A percentile compares a stretch with the other conserved stretches of the same genome.
Conservation (phyloP, 2,888 invertebrate genomes). For the Eucera pruinosa region DNA sequence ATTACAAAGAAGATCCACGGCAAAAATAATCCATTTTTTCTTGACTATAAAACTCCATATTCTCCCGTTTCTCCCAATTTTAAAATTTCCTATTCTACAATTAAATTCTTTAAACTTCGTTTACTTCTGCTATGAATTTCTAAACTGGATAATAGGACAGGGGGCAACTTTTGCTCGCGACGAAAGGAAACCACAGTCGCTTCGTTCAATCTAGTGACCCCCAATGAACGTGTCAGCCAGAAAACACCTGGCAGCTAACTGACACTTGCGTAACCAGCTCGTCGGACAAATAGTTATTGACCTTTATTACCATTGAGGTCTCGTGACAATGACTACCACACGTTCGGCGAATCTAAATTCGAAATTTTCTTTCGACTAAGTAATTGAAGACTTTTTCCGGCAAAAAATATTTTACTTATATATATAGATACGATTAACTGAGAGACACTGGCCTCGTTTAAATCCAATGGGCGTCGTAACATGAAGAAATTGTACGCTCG, state of each 20-base stretch:
- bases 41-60: not conserved
- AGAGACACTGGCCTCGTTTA: slow-evolving; percentile 29
- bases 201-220: slow-evolving; percentile 45
- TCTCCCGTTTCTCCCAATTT: not conserved
- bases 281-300: slow-evolving; percentile 76
- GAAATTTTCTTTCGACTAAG: no score
- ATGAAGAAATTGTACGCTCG: slow-evolving; percentile 14
- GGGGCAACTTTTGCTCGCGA: not conserved
- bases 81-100: not conserved
- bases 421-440: no score
- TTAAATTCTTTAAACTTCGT: not conserved
- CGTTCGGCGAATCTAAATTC: not conserved
- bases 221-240: slow-evolving; percentile 46
- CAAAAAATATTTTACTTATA: no score
- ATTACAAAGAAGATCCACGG: no score
- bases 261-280: slow-evolving; percentile 60
- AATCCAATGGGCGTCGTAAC: slow-evolving; percentile 18
- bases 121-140: not conserved
- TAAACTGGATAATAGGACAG: not conserved
- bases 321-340: slow-evolving; percentile 51
- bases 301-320: slow-evolving; percentile 73
- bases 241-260: slow-evolving; percentile 64
- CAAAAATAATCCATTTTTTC: no score
- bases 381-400: no score
- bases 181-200: slow-evolving; percentile 4